phyloP scores from a whole-genome alignment of 2,888 invertebrate genomes.

The Idaea straminata region DNA sequence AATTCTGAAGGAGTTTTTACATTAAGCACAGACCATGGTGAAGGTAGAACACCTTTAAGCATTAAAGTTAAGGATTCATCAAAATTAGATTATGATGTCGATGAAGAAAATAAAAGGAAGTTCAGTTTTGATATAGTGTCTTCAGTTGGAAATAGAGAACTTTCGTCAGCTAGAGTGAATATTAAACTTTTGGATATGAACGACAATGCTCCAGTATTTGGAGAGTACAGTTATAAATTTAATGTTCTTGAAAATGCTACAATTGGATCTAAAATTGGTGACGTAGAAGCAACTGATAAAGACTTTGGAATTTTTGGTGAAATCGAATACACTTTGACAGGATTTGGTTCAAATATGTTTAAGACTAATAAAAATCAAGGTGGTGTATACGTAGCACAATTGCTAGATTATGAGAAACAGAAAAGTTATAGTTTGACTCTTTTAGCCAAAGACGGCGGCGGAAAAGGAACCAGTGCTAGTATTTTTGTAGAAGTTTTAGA shows the following conservation, averaged over 20 bases:
- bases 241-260: constrained; percentile 84
- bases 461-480: constrained; percentile 84
- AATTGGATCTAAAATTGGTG: constrained; percentile 81
- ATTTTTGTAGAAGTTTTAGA: constrained; percentile 86
- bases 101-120: constrained; percentile 77
- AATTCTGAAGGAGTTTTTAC: constrained; percentile 81
- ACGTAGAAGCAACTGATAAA: constrained; percentile 84
- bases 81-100: constrained; percentile 86
- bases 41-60: constrained; percentile 87
- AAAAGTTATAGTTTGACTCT: constrained; percentile 89
- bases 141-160: constrained; percentile 74
- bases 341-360: constrained; percentile 90
- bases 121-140: constrained; percentile 86
- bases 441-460: constrained; percentile 91
- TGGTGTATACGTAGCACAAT: constrained; percentile 82
- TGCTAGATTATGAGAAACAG: constrained; percentile 89
- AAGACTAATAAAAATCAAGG: constrained; percentile 84
- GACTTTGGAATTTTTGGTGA: constrained; percentile 87
- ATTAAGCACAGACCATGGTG: constrained; percentile 83
- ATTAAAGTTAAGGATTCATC: constrained; percentile 84
- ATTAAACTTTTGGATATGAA: constrained; percentile 87
- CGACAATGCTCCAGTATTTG: constrained; percentile 88
- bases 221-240: constrained; percentile 82
- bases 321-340: constrained; percentile 86
- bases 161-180: constrained; percentile 81